Conservation (phyloP, 2,888 invertebrate genomes). For the Tiliacea citrago region DNA sequence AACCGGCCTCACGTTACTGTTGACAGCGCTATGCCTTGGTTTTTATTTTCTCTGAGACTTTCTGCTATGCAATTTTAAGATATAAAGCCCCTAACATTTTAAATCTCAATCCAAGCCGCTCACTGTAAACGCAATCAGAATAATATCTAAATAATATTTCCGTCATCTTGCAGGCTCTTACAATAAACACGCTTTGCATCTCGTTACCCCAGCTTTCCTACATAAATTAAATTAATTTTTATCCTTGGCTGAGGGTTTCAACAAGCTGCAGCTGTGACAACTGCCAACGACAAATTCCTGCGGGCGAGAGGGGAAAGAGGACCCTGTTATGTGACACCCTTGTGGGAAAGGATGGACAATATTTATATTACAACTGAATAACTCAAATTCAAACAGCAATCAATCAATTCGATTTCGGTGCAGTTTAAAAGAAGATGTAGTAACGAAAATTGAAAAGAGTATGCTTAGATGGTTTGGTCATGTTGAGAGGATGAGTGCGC, state of each 20-base stretch:
- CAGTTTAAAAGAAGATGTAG: too few species aligned
- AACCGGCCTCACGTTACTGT: too few species aligned
- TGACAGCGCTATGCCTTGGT: too few species aligned
- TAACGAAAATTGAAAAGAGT: too few species aligned
- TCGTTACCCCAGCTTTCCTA: constrained; percentile 62
- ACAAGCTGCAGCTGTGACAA: constrained; percentile 69
- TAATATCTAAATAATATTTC: constrained; percentile 26
- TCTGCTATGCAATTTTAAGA: not conserved
- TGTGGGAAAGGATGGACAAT: not conserved
- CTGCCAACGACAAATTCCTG: constrained; percentile 76
- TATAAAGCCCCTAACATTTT: not conserved
- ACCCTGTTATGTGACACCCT: constrained; percentile 54
- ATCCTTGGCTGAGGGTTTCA: constrained; percentile 63
- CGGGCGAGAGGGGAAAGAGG: constrained; percentile 57
- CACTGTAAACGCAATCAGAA: constrained; percentile 14
- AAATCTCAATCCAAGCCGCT: not conserved
- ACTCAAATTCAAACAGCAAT: too few species aligned
- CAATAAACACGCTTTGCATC: constrained; percentile 66
- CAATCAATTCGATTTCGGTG: too few species aligned
- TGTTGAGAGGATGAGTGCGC: too few species aligned
- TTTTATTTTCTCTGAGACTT: too few species aligned
- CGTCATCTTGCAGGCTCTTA: constrained; percentile 33
- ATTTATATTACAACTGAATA: too few species aligned
- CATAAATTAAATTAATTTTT: constrained; percentile 76
- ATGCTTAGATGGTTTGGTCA: too few species aligned